Evolutionary conservation across 2,113 vertebrate species (phyloP), one percentile per base, ranked within the genome.

Genomic region (Centropus unirufus): DNA sequence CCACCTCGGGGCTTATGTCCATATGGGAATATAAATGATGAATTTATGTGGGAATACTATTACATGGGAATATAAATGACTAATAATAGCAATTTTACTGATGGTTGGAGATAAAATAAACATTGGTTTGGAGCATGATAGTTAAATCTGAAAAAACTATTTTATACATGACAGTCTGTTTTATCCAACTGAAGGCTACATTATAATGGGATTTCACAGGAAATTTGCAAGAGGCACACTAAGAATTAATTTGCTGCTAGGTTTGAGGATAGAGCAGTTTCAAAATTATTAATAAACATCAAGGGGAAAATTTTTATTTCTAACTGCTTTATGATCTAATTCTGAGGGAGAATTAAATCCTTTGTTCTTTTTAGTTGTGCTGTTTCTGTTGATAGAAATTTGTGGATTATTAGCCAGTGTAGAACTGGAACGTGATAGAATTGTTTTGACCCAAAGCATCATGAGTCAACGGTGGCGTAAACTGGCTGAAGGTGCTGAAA

Each of bases 361-460:
- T 81, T 67, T 81, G 10, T 63, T 88, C 63, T 42, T 88, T 58
- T 74, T 22, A 52, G 27, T 64, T 93, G 52, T 61, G 5, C 29
- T 52, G 13, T 81, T 95, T 73, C 40, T 68, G 44, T 54, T 62
- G 52, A 21, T 81, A 63, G 15, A 47, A 83, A 67, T 46, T 76
- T 22, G 5, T 62, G 78, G 57, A 52, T 0, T 1, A 27, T 68
- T 40, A 68, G 17, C 23, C 51, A 47, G 18, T 1, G 0, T 2
- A 40, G 52, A 70, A 32, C 34, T 27, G 42, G 42, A 47, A 36
- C 59, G 3, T 30, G 51, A 22, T 47, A 2, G 14, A 51, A 44
- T 44, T 73, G 72, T 39, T 63, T 94, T 82, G 57, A 83, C 82
- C 42, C 70, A 64, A 22, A 82, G 42, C 46, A 73, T 26, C 1